Conservation (phyloP, 2,888 invertebrate genomes). For the Nomada ferruginata region DNA sequence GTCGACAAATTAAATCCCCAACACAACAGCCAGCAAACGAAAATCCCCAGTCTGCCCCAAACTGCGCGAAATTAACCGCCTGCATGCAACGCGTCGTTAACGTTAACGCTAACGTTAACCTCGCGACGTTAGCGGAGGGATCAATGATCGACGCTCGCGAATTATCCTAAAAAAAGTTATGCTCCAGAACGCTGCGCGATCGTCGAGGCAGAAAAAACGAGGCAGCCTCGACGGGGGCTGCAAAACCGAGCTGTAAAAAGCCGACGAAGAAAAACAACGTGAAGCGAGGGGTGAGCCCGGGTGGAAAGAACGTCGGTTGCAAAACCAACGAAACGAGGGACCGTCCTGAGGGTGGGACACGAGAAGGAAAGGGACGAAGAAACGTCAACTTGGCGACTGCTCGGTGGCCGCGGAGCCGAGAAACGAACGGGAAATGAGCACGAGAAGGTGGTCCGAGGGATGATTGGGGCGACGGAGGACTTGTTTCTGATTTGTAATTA, state of each 20-base stretch:
- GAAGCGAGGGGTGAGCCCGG: neutral
- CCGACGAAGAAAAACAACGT: constrained; percentile 24
- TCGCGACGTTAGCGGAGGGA: neutral
- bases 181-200: constrained; percentile 4
- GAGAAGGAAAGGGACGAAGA: constrained; percentile 13
- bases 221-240: neutral
- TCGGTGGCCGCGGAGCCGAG: constrained; percentile 33
- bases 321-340: constrained; percentile 72
- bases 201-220: neutral
- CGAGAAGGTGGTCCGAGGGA: constrained; percentile 22
- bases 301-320: constrained; percentile 25
- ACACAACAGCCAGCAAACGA: too few relatives aligned
- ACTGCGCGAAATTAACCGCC: neutral
- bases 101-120: too few relatives aligned
- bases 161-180: constrained; percentile 19
- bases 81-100: neutral
- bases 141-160: neutral
- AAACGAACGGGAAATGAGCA: constrained; percentile 37
- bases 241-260: constrained; percentile 25
- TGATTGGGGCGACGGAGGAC: constrained; percentile 58
- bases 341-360: constrained; percentile 44
- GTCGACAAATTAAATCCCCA: too few relatives aligned
- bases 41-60: too few relatives aligned
- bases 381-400: constrained; percentile 22
- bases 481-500: constrained; percentile 82